Evolutionary conservation across 2,113 vertebrate species (phyloP), one percentile per base, ranked within the genome.

Genomic region (Pomatorhinus ruficollis): DNA sequence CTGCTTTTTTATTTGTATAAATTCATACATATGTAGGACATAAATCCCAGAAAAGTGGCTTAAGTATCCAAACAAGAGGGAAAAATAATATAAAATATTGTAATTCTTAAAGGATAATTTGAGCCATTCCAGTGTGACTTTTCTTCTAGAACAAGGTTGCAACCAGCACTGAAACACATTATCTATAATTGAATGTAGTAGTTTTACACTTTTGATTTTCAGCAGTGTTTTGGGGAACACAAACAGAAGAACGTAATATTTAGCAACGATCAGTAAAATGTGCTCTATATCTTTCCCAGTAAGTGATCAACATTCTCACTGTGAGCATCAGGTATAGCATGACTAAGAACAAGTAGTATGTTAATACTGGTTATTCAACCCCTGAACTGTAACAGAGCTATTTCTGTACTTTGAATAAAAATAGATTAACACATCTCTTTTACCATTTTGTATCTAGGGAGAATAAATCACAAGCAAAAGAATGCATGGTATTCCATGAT

Each of bases 361-460:
- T 91, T 95, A 89, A 92, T 61, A 94, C 30, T 95, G 77, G 83
- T 95, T 97, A 95, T 96, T 91, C 94, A 94, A 23, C 94, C 63
- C 89, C 63, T 97, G 83, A 83, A 97, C 49, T 95, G 82, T 92
- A 97, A 82, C 52, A 94, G 89, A 97, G 66, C 47, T 97, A 96
- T 96, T 97, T 98, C 93, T 97, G 91, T 96, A 95, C 63, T 95
- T 96, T 90, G 86, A 97, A 90, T 95, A 95, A 98, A 97, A 98
- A 97, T 79, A 97, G 89, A 97, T 94, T 72, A 97, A 96, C 90
- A 95, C 53, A 97, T 95, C 89, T 97, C 78, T 91, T 97, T 97
- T 95, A 95, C 54, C 87, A 40, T 79, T 90, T 94, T 94, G 68
- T 95, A 94, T 94, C 96, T 95, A 97, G 92, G 87, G 95, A 93